These are phyloP conservation scores for Oligia latruncula DNA, from an alignment of 2,888 invertebrate genomes.

Conservation along the genomic window DNA sequence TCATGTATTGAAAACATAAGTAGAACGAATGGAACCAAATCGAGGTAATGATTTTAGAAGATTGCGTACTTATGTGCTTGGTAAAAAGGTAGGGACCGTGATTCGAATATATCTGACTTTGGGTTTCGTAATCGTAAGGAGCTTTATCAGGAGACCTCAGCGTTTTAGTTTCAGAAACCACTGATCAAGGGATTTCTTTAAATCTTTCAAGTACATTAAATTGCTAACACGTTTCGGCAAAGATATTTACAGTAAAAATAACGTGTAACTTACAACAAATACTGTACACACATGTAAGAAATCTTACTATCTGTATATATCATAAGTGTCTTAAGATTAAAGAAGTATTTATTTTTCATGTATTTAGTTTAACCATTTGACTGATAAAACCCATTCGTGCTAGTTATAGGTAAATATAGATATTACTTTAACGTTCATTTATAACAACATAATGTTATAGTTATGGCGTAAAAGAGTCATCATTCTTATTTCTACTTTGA, in stretches of 20 bases:
- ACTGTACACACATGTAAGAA: background rate
- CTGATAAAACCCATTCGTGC: background rate
- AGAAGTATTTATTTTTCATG: background rate
- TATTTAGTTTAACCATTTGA: background rate
- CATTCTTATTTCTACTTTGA: too few species aligned
- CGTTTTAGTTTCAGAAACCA: slow-evolving; percentile 34
- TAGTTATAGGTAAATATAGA: background rate
- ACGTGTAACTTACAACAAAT: background rate
- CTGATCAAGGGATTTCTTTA: slow-evolving; percentile 19
- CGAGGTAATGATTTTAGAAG: slow-evolving; percentile 60
- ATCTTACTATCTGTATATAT: background rate
- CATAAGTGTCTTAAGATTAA: background rate
- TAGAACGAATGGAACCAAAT: slow-evolving; percentile 57
- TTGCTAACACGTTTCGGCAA: background rate
- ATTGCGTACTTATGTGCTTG: slow-evolving; percentile 52
- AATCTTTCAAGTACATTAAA: background rate
- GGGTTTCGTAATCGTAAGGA: slow-evolving; percentile 39
- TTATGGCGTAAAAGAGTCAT: too few species aligned
- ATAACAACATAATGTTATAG: too few species aligned
- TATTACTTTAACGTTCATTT: background rate
- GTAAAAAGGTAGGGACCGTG: slow-evolving; percentile 50
- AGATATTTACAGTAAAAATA: background rate
- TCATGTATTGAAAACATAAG: slow-evolving; percentile 64
- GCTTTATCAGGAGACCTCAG: slow-evolving; percentile 43
- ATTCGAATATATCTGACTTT: slow-evolving; percentile 57